phyloP scores from a whole-genome alignment of 2,797 vertebrate species.

The Eulemur coronatus region DNA sequence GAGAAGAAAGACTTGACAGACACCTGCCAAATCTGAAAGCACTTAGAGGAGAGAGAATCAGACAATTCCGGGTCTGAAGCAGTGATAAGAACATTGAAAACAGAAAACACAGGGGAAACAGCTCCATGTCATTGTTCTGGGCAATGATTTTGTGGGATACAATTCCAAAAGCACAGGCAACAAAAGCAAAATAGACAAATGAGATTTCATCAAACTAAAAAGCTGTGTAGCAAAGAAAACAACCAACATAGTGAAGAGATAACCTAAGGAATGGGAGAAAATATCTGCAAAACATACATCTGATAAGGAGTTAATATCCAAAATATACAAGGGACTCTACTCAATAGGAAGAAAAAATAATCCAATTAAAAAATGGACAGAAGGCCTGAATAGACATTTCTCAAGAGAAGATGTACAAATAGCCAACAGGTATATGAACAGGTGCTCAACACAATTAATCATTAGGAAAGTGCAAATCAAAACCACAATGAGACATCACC shows the following conservation, averaged over 20 bases:
- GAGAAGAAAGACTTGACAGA: background rate
- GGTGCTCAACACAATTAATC: background rate
- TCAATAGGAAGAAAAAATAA: background rate
- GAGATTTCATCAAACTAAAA: background rate
- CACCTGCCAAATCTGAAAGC: accelerated
- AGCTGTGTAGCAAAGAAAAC: background rate
- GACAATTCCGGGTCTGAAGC: background rate
- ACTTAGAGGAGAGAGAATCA: background rate
- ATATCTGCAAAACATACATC: background rate
- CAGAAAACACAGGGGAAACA: background rate
- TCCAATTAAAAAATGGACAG: background rate
- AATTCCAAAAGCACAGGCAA: background rate
- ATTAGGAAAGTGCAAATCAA: background rate
- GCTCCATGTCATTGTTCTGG: background rate
- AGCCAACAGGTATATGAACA: background rate
- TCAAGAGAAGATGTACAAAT: background rate
- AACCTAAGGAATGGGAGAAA: background rate
- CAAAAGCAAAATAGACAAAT: background rate
- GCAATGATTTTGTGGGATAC: background rate
- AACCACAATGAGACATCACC: background rate
- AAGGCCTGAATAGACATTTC: background rate
- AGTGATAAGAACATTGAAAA: background rate
- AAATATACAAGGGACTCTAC: background rate
- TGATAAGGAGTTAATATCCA: background rate
- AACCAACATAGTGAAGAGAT: background rate